phyloP scores from a whole-genome alignment of 2,113 vertebrate species.

The Phalacrocorax carbo region DNA sequence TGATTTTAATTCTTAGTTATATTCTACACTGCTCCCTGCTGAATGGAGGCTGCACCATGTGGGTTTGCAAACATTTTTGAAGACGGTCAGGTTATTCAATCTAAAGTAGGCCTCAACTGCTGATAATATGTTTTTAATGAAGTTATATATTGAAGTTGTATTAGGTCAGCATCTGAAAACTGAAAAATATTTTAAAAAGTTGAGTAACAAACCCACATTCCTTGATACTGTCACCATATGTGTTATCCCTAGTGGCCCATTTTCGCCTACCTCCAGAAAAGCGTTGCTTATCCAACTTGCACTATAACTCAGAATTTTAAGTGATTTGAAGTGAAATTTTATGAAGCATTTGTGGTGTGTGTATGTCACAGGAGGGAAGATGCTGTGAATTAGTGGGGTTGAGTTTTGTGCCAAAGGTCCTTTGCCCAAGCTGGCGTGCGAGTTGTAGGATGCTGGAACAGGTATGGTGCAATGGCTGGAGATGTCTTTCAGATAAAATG shows the following conservation, averaged over 20 bases:
- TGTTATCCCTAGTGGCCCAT: not conserved
- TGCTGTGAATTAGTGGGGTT: no score
- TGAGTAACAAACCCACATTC: not conserved
- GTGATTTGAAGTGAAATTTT: not conserved
- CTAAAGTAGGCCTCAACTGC: not conserved
- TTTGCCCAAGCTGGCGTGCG: not conserved
- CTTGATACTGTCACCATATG: not conserved
- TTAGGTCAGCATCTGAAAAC: not conserved
- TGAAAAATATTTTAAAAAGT: not conserved
- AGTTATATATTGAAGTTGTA: not conserved
- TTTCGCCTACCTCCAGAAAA: no score
- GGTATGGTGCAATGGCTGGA: not conserved
- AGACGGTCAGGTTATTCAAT: not conserved
- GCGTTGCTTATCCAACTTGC: not conserved
- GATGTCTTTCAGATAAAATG: rapidly evolving
- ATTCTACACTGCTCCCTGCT: not conserved
- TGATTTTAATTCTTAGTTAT: no score
- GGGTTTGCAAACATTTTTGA: not conserved
- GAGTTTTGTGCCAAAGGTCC: not conserved
- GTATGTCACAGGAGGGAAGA: not conserved
- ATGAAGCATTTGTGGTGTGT: not conserved
- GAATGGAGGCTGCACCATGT: not conserved
- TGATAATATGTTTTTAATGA: not conserved
- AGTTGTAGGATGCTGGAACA: not conserved
- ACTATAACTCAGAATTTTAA: not conserved